Conservation (phyloP, 2,113 vertebrate species). For the Bubo bubo region DNA sequence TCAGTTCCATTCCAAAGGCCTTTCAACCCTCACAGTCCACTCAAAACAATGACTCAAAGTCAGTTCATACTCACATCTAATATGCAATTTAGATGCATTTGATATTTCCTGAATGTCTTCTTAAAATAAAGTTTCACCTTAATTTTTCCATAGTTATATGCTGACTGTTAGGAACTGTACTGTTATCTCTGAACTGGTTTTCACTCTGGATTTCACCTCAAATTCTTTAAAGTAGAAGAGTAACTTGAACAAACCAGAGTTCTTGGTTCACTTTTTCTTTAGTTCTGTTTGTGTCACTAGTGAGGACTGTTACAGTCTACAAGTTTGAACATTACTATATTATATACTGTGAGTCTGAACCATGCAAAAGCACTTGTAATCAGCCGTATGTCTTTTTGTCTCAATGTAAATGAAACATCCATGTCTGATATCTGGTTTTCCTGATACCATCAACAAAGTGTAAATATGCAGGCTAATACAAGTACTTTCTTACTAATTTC, state of each 20-base stretch:
- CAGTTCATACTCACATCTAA: background rate
- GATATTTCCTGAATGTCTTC: background rate
- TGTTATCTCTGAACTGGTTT: background rate
- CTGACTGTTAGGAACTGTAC: background rate
- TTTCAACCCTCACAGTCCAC: background rate
- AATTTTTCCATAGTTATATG: background rate
- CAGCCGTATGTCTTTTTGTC: background rate
- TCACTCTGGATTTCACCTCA: background rate
- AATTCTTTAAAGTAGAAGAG: background rate
- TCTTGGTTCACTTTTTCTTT: background rate
- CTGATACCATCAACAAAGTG: background rate
- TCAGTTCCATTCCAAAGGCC: background rate
- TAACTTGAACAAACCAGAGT: background rate
- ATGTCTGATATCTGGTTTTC: background rate
- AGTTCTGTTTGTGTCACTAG: background rate
- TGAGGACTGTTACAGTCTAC: background rate
- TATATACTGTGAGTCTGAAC: background rate
- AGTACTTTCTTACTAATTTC: background rate
- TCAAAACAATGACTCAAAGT: background rate
- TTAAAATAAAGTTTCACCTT: background rate
- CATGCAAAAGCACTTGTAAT: background rate
- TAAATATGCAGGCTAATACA: background rate
- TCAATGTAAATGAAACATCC: background rate
- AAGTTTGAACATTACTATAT: background rate
- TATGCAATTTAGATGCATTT: background rate